Conservation (phyloP, 1,140 invertebrate genomes). For the Listronotus oregonensis region DNA sequence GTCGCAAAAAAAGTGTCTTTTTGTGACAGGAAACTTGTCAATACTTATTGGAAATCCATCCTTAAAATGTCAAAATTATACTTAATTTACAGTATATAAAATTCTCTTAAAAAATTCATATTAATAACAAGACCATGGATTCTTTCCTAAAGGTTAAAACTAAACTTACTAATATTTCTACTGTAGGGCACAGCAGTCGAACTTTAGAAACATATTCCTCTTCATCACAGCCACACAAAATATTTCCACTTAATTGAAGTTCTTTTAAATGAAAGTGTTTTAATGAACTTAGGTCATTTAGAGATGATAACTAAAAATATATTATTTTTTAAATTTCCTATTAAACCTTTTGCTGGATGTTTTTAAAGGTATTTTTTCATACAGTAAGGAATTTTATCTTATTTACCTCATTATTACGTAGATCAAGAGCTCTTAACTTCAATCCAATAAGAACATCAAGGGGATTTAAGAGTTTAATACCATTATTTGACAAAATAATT, state of each 20-base stretch:
- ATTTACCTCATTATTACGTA: constrained; percentile 57
- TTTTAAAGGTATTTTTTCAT: background rate
- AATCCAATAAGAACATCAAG: constrained; percentile 53
- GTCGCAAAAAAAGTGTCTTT: constrained; percentile 71
- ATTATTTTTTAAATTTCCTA: no score
- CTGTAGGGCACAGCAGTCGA: constrained; percentile 40
- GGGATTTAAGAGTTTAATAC: constrained; percentile 52
- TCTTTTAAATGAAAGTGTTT: constrained; percentile 73
- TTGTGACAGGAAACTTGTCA: constrained; percentile 63
- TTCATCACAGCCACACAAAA: constrained; percentile 76
- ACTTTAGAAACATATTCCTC: constrained; percentile 71
- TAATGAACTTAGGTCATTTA: constrained; percentile 69
- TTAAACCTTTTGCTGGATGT: no score
- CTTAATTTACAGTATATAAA: constrained; percentile 1
- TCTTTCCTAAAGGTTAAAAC: no score
- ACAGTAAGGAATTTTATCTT: constrained; percentile 12
- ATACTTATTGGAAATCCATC: constrained; percentile 74
- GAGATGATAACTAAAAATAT: constrained; percentile 66
- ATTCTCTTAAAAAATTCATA: constrained; percentile 22
- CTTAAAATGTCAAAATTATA: constrained; percentile 56
- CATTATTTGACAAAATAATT: constrained; percentile 57
- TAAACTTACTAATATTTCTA: constrained; percentile 49
- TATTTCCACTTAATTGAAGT: constrained; percentile 78
- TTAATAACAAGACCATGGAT: background rate
- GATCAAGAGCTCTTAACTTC: constrained; percentile 55